Percentiles rank a stretch among this genome's conserved stretches.
Conservation (phyloP, 2,888 invertebrate genomes). For the Neelides folsomi region DNA sequence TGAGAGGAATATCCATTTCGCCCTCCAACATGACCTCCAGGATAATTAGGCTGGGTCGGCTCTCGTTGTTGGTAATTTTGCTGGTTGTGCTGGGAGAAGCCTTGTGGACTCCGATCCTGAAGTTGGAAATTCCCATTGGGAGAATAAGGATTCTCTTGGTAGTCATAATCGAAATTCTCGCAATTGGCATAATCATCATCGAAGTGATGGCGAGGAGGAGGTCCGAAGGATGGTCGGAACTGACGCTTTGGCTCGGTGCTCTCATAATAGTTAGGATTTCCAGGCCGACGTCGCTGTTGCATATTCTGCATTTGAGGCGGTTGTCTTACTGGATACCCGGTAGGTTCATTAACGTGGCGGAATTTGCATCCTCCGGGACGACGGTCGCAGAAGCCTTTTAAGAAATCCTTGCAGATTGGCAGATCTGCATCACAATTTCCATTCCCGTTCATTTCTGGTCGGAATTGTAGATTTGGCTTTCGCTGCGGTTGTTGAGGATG, state of each 20-base stretch:
- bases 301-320: too few species aligned
- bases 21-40: background rate
- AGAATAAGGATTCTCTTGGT: too few species aligned
- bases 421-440: slow-evolving; percentile 33
- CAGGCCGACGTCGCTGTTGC: slow-evolving; percentile 5
- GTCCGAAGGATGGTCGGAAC: background rate
- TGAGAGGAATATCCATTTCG: slow-evolving; percentile 7
- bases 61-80: slow-evolving; percentile 3
- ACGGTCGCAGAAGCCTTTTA: slow-evolving; percentile 29
- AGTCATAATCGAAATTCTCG: background rate
- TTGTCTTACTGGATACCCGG: background rate
- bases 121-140: too few species aligned
- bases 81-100: too few species aligned
- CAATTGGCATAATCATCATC: slow-evolving; percentile 19
- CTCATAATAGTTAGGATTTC: slow-evolving; percentile 11
- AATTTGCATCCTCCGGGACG: slow-evolving; percentile 38
- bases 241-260: slow-evolving; percentile 11
- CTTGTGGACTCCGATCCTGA: too few species aligned
- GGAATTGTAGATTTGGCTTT: background rate
- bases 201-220: background rate
- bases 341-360: slow-evolving; percentile 37
- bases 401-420: slow-evolving; percentile 49
- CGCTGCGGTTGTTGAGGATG: too few species aligned
- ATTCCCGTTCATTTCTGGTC: slow-evolving; percentile 7
- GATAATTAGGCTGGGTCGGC: background rate